A percentile compares a stretch with the other conserved stretches of the same genome.
Conservation (phyloP, 2,888 invertebrate species). For the Drymonia ruficornis region DNA sequence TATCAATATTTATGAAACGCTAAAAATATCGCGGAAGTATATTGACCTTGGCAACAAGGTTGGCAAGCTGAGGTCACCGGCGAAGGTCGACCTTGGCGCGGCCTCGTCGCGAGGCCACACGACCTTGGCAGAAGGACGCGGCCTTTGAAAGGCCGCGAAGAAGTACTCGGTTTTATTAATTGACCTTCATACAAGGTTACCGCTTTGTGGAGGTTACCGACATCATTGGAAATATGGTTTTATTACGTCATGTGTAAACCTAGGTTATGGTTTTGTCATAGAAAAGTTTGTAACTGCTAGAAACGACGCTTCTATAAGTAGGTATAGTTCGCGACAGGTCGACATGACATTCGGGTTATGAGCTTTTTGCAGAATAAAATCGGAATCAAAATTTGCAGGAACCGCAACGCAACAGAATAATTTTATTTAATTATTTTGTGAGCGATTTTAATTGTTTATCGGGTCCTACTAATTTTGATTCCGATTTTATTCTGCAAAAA, state of each 20-base stretch:
- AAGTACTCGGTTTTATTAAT: not conserved
- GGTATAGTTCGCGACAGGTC: too few relatives aligned
- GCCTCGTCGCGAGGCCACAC: conserved; percentile 44
- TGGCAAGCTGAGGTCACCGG: conserved; percentile 20
- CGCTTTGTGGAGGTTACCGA: not conserved
- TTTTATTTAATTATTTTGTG: too few relatives aligned
- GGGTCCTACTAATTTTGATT: too few relatives aligned
- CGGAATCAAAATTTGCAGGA: too few relatives aligned
- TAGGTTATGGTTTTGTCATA: not conserved
- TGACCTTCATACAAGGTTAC: not conserved
- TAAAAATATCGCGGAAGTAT: conserved; percentile 18
- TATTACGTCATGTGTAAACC: not conserved
- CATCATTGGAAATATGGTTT: not conserved
- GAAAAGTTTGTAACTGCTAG: too few relatives aligned
- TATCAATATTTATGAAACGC: not conserved
- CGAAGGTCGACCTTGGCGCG: conserved; percentile 46
- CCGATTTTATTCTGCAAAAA: too few relatives aligned
- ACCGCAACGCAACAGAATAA: too few relatives aligned
- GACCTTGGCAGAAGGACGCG: conserved; percentile 48
- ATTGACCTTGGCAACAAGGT: conserved; percentile 37
- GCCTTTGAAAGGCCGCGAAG: not conserved
- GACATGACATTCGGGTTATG: too few relatives aligned
- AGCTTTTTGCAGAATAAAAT: too few relatives aligned
- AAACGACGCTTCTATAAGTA: not conserved
- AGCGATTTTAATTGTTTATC: too few relatives aligned